Percentiles rank a stretch among this genome's conserved stretches.
phyloP scores from a whole-genome alignment of 2,888 invertebrate species.

The Pseudeuparius sepicola region DNA sequence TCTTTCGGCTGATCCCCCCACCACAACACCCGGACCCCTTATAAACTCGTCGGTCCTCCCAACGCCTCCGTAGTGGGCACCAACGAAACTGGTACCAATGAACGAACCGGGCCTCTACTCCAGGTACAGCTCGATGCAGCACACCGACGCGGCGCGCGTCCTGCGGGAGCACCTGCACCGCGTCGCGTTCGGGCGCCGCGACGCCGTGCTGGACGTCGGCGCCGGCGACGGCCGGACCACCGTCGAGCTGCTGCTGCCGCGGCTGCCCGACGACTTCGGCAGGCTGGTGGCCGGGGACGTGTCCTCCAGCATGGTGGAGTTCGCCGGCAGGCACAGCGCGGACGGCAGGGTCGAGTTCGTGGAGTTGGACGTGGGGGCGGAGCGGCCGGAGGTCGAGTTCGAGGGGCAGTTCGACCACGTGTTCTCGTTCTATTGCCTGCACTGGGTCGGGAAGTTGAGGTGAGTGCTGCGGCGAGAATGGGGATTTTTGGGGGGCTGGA shows the following conservation, averaged over 20 bases:
- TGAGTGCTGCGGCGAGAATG: too few relatives aligned
- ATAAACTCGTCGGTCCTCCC: too few relatives aligned
- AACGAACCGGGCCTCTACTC: conserved; percentile 55
- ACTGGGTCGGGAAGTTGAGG: conserved; percentile 69
- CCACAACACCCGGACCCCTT: too few relatives aligned
- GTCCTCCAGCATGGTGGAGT: conserved; percentile 59
- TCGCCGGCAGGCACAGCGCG: conserved; percentile 47
- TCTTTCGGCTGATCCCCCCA: too few relatives aligned
- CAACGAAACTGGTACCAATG: too few relatives aligned
- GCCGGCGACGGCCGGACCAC: conserved; percentile 66
- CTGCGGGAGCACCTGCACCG: conserved; percentile 51
- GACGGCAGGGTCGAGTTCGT: conserved; percentile 40
- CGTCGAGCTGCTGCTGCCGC: conserved; percentile 51
- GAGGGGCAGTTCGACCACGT: conserved; percentile 52
- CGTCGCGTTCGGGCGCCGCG: conserved; percentile 45
- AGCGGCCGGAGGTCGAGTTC: conserved; percentile 37
- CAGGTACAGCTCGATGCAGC: conserved; percentile 57
- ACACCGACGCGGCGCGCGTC: conserved; percentile 52
- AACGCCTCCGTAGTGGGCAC: too few relatives aligned
- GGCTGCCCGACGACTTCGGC: conserved; percentile 44
- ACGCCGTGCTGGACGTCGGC: conserved; percentile 58
- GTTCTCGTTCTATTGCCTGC: conserved; percentile 69
- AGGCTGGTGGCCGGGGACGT: conserved; percentile 57
- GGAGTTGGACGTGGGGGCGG: conserved; percentile 48
- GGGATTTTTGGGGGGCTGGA: too few relatives aligned